These are phyloP conservation scores for Actinia tenebrosa DNA, from an alignment of 64 coral and sea anemone species.

Conservation along the genomic window DNA sequence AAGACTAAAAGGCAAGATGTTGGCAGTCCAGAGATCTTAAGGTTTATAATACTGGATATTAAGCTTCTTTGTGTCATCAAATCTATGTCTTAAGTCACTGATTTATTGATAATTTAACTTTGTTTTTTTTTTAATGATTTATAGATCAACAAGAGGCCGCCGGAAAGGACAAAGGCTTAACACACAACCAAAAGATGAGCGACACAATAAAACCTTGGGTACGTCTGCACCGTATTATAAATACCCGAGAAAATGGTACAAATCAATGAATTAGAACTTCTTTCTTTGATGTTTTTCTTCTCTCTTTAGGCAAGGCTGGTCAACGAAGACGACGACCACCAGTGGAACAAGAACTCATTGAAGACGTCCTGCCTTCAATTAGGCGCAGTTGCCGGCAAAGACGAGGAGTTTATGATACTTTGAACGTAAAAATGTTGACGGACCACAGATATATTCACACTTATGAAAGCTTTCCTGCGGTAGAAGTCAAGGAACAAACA, in stretches of 20 bases:
- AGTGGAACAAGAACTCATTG: constrained; percentile 3
- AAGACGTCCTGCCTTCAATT: constrained; percentile 25
- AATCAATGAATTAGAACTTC: not conserved
- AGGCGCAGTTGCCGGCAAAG: constrained; percentile 78
- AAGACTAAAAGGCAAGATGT: not conserved
- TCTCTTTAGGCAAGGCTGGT: constrained; percentile 10
- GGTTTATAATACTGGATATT: not conserved
- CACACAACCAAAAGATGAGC: not conserved
- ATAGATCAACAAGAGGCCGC: not conserved
- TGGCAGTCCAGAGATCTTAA: not conserved
- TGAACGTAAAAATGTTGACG: constrained; percentile 74
- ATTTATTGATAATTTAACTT: not conserved
- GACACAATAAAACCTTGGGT: not conserved
- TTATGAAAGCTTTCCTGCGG: constrained; percentile 39
- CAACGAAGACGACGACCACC: not conserved
- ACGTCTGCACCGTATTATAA: not conserved
- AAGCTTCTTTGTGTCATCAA: not conserved
- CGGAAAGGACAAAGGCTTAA: not conserved
- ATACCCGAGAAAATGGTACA: not conserved
- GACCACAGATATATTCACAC: constrained; percentile 52
- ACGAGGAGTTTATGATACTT: constrained; percentile 72
- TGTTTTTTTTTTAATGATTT: not conserved
- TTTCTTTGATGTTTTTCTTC: not conserved
- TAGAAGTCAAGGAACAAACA: constrained; percentile 3
- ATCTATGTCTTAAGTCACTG: not conserved